Conservation (phyloP, 2,113 vertebrate species). For the Elephas maximus region DNA sequence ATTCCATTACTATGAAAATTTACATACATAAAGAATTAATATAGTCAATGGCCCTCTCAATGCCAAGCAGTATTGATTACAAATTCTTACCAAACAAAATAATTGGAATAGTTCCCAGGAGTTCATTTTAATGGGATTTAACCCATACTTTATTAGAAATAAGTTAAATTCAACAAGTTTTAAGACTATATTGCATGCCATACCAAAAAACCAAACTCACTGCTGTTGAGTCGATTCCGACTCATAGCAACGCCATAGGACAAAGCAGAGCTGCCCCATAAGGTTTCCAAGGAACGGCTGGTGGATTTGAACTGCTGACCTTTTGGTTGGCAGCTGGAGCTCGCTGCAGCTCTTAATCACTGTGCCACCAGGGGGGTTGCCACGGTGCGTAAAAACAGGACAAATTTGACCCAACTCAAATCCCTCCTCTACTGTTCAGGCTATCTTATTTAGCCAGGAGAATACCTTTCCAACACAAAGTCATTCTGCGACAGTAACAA, state of each 20-base stretch:
- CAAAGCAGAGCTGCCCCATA: too few relatives aligned
- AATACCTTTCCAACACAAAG: neutral
- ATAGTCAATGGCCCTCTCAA: constrained; percentile 31
- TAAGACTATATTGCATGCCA: neutral
- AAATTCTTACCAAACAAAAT: constrained; percentile 61
- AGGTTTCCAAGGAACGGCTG: too few relatives aligned
- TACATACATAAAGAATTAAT: constrained; percentile 42
- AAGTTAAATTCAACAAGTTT: constrained; percentile 55
- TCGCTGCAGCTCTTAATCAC: too few relatives aligned
- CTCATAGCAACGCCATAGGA: too few relatives aligned
- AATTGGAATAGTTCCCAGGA: constrained; percentile 34
- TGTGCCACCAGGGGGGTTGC: too few relatives aligned
- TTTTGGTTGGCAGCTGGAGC: too few relatives aligned
- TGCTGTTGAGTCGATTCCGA: too few relatives aligned
- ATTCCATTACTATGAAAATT: constrained; percentile 55
- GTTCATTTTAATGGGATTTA: constrained; percentile 48
- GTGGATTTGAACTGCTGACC: too few relatives aligned
- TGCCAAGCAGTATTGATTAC: constrained; percentile 13
- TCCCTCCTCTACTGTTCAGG: neutral
- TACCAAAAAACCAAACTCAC: too few relatives aligned
- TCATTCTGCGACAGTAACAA: neutral
- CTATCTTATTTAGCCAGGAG: neutral
- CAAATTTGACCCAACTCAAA: neutral
- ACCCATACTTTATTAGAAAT: constrained; percentile 45
- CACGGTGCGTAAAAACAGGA: neutral